These are phyloP conservation scores for Oscheius sp. DNA, from an alignment of 2,888 invertebrate genomes.

Conservation along the genomic window DNA sequence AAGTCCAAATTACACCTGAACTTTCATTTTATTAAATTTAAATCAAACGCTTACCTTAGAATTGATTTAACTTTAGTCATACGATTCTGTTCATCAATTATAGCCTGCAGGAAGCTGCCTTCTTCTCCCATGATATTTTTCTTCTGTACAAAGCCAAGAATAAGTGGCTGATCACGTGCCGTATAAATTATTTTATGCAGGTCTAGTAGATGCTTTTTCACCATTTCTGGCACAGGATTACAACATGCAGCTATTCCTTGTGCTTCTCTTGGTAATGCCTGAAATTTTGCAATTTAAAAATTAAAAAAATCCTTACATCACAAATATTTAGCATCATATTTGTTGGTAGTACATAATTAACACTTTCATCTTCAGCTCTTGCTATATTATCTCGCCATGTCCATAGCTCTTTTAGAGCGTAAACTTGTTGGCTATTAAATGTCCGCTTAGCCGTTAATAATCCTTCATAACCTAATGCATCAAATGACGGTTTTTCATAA, in stretches of 20 bases:
- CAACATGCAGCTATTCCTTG: conserved; percentile 89
- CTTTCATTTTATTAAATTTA: not conserved
- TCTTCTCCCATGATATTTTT: conserved; percentile 13
- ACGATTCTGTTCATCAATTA: conserved; percentile 45
- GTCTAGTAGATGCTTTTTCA: conserved; percentile 74
- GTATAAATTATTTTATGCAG: conserved; percentile 61
- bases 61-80: conserved; percentile 47
- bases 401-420: conserved; percentile 85
- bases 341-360: conserved; percentile 90
- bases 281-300: not conserved
- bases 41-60: conserved; percentile 37
- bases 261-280: conserved; percentile 66
- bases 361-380: conserved; percentile 89
- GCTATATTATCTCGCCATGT: conserved; percentile 89
- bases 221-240: conserved; percentile 88
- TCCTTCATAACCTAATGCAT: conserved; percentile 82
- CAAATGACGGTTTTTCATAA: conserved; percentile 84
- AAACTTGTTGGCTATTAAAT: conserved; percentile 80
- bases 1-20: conserved; percentile 52
- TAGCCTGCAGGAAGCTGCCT: conserved; percentile 33
- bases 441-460: conserved; percentile 80
- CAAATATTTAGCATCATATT: conserved; percentile 93
- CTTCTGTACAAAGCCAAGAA: conserved; percentile 17
- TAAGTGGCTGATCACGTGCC: conserved; percentile 54
- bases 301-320: conserved; percentile 79